Evolutionary conservation across 2,888 invertebrate genomes (phyloP).

Genomic region (Limnephilus rhombicus): DNA sequence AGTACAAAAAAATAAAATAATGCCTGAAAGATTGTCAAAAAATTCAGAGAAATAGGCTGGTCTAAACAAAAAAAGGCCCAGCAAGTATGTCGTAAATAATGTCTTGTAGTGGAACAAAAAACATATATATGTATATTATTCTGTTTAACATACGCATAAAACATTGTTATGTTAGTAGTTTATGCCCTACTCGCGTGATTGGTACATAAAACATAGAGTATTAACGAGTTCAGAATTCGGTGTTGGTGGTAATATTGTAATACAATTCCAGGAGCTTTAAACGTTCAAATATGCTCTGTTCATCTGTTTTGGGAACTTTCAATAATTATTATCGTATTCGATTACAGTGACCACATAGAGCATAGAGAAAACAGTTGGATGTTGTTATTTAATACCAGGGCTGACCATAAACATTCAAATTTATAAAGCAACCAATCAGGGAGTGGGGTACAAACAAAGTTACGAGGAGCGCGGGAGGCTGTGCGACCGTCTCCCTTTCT

Average conservation of each 20-base stretch:
- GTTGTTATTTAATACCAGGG: too few species aligned
- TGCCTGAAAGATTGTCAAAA: not conserved
- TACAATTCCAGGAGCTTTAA: not conserved
- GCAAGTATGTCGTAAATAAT: not conserved
- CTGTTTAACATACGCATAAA: not conserved
- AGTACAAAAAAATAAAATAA: too few species aligned
- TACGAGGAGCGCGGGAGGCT: too few species aligned
- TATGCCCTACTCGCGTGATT: not conserved
- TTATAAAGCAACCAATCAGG: too few species aligned
- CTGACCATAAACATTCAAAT: too few species aligned
- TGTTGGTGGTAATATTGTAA: not conserved
- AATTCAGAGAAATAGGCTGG: not conserved
- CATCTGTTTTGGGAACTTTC: not conserved
- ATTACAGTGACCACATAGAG: not conserved
- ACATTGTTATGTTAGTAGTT: not conserved
- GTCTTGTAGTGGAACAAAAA: not conserved
- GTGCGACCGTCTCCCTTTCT: too few species aligned
- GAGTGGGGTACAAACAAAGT: too few species aligned
- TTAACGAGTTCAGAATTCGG: not conserved
- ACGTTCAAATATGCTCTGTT: not conserved
- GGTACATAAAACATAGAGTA: not conserved
- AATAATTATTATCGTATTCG: not conserved
- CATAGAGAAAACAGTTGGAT: too few species aligned
- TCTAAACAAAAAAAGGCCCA: not conserved
- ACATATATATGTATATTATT: not conserved